Evolutionary conservation across 2,113 vertebrate species (phyloP).

Genomic region (Anas platyrhynchos): DNA sequence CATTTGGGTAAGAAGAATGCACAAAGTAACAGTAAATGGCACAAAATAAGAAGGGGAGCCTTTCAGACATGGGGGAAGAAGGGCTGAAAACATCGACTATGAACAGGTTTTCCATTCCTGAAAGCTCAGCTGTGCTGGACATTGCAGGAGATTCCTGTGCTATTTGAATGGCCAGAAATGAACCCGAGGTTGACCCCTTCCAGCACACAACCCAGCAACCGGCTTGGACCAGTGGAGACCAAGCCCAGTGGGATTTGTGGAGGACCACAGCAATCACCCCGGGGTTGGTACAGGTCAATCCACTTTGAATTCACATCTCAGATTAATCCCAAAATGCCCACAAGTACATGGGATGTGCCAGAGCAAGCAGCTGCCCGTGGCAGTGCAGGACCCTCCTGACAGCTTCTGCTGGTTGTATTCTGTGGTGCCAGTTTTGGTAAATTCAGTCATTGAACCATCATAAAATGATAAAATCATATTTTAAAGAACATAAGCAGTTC

Average conservation of each 20-base stretch:
- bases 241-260: not conserved
- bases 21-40: not conserved
- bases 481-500: not conserved
- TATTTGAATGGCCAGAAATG: too few species aligned
- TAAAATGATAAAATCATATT: not conserved
- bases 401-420: not conserved
- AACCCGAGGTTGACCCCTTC: not conserved
- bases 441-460: not conserved
- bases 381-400: not conserved
- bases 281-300: not conserved
- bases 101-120: too few species aligned
- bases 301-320: not conserved
- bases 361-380: too few species aligned
- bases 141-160: too few species aligned
- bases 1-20: accelerated
- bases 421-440: not conserved
- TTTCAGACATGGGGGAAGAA: too few species aligned
- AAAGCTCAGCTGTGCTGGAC: too few species aligned
- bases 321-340: not conserved
- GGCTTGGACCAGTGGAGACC: not conserved
- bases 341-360: not conserved
- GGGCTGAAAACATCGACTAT: too few species aligned
- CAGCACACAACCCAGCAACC: too few species aligned
- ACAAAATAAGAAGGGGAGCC: not conserved
- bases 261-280: not conserved